Base-by-base conservation (phyloP, 2,113 vertebrate species). In the Leucopsar rothschildi region DNA sequence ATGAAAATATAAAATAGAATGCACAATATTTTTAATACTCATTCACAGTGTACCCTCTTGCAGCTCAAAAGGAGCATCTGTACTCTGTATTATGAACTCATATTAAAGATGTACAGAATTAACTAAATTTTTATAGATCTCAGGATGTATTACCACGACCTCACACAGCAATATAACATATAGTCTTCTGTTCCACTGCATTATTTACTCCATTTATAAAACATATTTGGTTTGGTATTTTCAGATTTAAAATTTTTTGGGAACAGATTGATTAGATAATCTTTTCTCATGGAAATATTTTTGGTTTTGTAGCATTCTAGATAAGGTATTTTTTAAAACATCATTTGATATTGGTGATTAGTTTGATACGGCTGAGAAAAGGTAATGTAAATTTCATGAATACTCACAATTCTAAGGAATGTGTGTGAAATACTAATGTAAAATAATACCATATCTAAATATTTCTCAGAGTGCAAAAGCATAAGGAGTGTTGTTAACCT, bases 351-450 rank as follows among this genome's bases (percentile, higher is more conserved):
- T 33, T 88, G 60, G 92, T 14, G 88, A 83, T 95, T 95, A 90
- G 33, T 73, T 91, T 93, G 64, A 94, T 88, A 76, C 42, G 93
- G 84, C 81, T 75, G 63, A 94, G 91, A 91, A 97, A 95, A 91
- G 84, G 64, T 73, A 93, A 92, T 65, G 82, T 72, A 95, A 95
- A 88, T 65, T 91, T 95, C 90, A 93, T 93, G 70, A 93, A 81
- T 92, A 93, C 37, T 88, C 55, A 84, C 81, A 90, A 86, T 57
- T 80, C 45, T 90, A 86, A 94, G 70, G 68, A 96, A 96, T 94
- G 73, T 94, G 90, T 64, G 47, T 39, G 91, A 94, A 95, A 96
- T 94, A 92, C 93, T 95, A 93, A 91, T 75, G 82, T 39, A 88
- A 73, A 92, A 52, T 75, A 82, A 82, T 50, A 45, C 33, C 59